Evolutionary conservation across 2,797 vertebrate genomes (phyloP).

Genomic region (Botia almorhae): DNA sequence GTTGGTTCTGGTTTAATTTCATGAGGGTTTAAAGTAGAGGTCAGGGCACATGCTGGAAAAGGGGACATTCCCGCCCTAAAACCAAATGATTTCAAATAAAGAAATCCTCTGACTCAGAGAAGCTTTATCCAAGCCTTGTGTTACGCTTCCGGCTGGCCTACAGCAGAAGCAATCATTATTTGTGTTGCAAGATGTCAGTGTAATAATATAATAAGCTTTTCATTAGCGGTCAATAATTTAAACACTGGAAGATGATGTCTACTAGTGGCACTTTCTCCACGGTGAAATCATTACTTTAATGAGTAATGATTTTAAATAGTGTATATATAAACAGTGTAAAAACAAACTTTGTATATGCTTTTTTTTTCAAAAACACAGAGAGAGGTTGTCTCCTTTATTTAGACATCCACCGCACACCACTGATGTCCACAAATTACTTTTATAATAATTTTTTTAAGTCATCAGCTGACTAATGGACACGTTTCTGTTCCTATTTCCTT

Average conservation of each 20-base stretch:
- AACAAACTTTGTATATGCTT: neutral
- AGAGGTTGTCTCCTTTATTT: too few relatives aligned
- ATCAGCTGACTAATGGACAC: too few relatives aligned
- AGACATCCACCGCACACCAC: too few relatives aligned
- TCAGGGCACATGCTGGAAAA: neutral
- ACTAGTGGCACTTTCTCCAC: neutral
- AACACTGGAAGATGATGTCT: neutral
- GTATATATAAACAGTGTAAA: neutral
- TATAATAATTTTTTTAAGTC: too few relatives aligned
- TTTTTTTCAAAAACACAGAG: neutral
- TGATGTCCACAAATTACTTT: too few relatives aligned
- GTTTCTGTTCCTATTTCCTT: too few relatives aligned
- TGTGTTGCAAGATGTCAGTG: slow-evolving; percentile 13
- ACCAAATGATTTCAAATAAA: slow-evolving; percentile 1
- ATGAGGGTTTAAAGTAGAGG: neutral
- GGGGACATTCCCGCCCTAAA: slow-evolving; percentile 35
- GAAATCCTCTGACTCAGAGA: slow-evolving; percentile 26
- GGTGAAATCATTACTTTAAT: neutral
- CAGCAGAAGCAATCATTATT: slow-evolving; percentile 13
- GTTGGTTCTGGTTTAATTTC: neutral
- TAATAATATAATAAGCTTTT: slow-evolving; percentile 25
- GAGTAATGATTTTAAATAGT: neutral
- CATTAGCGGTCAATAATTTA: neutral
- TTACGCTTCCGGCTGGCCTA: neutral
- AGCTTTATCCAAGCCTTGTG: slow-evolving; percentile 1